phyloP scores from a whole-genome alignment of 1,140 invertebrate species.

The Nylanderia fulva region DNA sequence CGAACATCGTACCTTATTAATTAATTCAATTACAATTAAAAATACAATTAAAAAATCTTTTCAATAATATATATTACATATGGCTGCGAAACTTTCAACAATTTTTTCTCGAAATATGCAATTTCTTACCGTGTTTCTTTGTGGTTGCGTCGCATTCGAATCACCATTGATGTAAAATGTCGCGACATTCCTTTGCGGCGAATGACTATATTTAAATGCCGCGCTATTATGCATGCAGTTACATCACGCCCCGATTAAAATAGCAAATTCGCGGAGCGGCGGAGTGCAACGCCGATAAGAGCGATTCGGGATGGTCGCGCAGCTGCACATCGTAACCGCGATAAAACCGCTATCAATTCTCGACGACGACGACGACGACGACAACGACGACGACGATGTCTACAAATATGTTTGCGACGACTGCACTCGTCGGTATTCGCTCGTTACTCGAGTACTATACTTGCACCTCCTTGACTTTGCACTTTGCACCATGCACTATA shows the following conservation, averaged over 20 bases:
- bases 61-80: no score
- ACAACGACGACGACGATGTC: constrained; percentile 28
- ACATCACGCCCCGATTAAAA: constrained; percentile 73
- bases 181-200: constrained; percentile 19
- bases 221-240: constrained; percentile 69
- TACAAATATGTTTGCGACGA: constrained; percentile 70
- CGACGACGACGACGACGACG: constrained; percentile 29
- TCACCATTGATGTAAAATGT: background rate
- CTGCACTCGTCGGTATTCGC: constrained; percentile 16
- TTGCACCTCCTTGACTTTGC: constrained; percentile 17
- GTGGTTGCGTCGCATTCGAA: background rate
- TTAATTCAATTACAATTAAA: no score
- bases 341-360: constrained; percentile 63
- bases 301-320: constrained; percentile 36
- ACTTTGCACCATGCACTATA: background rate
- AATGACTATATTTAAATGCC: constrained; percentile 62
- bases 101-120: background rate
- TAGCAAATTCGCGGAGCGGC: constrained; percentile 64
- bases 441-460: background rate
- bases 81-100: background rate
- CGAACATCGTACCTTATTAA: background rate
- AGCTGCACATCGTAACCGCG: constrained; percentile 64
- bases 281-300: constrained; percentile 24
- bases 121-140: background rate
- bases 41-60: background rate